phyloP scores from a whole-genome alignment of 2,888 invertebrate genomes.

The Drosophila fulvimacula region DNA sequence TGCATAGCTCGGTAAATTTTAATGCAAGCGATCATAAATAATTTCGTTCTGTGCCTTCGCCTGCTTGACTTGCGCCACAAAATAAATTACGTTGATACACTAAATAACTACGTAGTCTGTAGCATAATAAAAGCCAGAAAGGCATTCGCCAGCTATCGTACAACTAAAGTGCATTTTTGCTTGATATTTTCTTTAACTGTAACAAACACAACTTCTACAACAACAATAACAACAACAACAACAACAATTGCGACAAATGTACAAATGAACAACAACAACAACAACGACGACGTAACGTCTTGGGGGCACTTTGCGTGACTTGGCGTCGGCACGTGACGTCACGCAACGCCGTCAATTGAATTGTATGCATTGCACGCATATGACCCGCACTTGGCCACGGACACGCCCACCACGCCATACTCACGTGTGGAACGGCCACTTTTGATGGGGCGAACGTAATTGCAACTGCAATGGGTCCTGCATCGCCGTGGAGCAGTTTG shows the following conservation, averaged over 20 bases:
- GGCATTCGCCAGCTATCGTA: constrained; percentile 63
- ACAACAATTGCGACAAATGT: constrained; percentile 29
- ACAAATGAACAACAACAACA: constrained; percentile 21
- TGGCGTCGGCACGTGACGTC: constrained; percentile 61
- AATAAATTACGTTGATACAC: constrained; percentile 73
- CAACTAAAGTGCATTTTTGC: constrained; percentile 76
- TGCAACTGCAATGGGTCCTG: constrained; percentile 38
- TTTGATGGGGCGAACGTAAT: constrained; percentile 26
- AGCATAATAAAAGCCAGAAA: constrained; percentile 58
- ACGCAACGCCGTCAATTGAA: constrained; percentile 62
- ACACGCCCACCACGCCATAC: constrained; percentile 24
- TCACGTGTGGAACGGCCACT: constrained; percentile 19
- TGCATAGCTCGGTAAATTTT: constrained; percentile 80
- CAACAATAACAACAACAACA: constrained; percentile 21
- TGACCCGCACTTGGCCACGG: constrained; percentile 41
- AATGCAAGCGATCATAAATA: constrained; percentile 82
- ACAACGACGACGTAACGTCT: constrained; percentile 30
- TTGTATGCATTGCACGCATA: constrained; percentile 61
- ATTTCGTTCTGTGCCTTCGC: constrained; percentile 64
- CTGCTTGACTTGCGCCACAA: constrained; percentile 56
- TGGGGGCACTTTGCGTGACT: constrained; percentile 63
- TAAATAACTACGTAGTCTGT: constrained; percentile 65
- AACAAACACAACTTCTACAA: constrained; percentile 41
- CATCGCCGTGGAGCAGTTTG: constrained; percentile 88
- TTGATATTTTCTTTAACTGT: constrained; percentile 73